Percentiles rank a stretch among this genome's conserved stretches.
These are phyloP conservation scores for Ceratina japonica DNA, from an alignment of 1,140 invertebrate genomes.

Conservation along the genomic window DNA sequence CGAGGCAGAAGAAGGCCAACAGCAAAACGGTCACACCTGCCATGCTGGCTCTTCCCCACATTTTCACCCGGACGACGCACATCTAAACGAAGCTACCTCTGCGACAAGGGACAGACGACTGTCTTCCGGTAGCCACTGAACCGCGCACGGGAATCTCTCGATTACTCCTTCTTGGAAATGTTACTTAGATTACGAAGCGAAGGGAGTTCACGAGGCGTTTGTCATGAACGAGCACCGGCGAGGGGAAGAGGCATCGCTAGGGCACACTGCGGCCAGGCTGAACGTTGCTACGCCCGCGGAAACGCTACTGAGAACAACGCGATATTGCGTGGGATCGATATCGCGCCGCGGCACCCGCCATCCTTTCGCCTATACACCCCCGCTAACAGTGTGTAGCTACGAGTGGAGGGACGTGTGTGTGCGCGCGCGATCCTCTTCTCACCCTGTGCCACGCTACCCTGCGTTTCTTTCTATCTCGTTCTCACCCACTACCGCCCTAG, in stretches of 20 bases:
- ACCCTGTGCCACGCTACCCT: not conserved
- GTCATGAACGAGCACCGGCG: constrained; percentile 19
- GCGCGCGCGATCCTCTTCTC: constrained; percentile 12
- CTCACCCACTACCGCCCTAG: not conserved
- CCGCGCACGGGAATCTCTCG: not conserved
- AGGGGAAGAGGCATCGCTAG: constrained; percentile 48
- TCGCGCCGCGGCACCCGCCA: constrained; percentile 65
- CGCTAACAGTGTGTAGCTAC: not conserved
- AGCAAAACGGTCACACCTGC: constrained; percentile 67
- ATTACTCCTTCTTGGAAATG: not conserved
- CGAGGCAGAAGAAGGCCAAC: constrained; percentile 59
- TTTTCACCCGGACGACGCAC: constrained; percentile 46
- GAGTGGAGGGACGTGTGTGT: constrained; percentile 22
- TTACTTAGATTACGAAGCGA: not conserved
- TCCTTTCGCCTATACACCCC: constrained; percentile 48
- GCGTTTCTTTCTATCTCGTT: not conserved
- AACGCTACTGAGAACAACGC: constrained; percentile 59
- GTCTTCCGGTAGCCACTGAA: not conserved
- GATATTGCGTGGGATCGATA: constrained; percentile 75
- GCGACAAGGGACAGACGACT: not conserved
- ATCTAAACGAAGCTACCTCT: not conserved
- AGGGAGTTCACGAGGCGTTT: not conserved
- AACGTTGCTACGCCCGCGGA: constrained; percentile 44
- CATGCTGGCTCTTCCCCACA: constrained; percentile 75
- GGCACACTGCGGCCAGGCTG: constrained; percentile 27